phyloP scores from a whole-genome alignment of 1,140 invertebrate genomes.

The Rhizoglyphus robini region DNA sequence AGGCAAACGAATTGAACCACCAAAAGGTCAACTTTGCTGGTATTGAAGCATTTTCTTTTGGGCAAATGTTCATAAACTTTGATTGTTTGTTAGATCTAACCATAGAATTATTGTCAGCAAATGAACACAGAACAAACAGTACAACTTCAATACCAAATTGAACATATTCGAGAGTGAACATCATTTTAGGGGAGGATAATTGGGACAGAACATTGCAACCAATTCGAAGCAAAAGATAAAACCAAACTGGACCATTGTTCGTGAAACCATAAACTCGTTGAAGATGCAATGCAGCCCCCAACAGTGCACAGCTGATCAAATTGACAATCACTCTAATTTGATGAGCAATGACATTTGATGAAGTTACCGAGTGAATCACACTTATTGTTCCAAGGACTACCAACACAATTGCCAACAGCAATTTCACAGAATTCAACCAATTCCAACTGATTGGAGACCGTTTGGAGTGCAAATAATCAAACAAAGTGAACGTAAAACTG shows the following conservation, averaged over 20 bases:
- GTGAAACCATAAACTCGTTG: not conserved
- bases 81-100: not conserved
- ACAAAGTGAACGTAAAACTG: conserved; percentile 27
- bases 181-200: not conserved
- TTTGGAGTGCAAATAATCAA: not conserved
- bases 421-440: not conserved
- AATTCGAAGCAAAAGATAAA: conserved; percentile 1
- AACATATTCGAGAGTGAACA: not conserved
- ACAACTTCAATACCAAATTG: not conserved
- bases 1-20: conserved; percentile 9
- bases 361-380: too few species aligned
- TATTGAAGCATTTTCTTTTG: too few species aligned
- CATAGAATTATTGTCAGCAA: not conserved
- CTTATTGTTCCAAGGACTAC: not conserved
- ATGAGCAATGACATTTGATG: not conserved
- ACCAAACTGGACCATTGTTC: conserved; percentile 12
- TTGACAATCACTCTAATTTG: not conserved
- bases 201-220: not conserved
- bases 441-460: not conserved
- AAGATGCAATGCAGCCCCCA: not conserved
- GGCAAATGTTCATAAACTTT: conserved; percentile 46
- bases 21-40: conserved; percentile 44
- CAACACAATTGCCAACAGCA: not conserved
- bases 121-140: not conserved
- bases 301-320: not conserved